A percentile compares a stretch with the other conserved stretches of the same genome.
These are phyloP conservation scores for Diploptera punctata DNA, from an alignment of 2,888 invertebrate species.

Conservation along the genomic window DNA sequence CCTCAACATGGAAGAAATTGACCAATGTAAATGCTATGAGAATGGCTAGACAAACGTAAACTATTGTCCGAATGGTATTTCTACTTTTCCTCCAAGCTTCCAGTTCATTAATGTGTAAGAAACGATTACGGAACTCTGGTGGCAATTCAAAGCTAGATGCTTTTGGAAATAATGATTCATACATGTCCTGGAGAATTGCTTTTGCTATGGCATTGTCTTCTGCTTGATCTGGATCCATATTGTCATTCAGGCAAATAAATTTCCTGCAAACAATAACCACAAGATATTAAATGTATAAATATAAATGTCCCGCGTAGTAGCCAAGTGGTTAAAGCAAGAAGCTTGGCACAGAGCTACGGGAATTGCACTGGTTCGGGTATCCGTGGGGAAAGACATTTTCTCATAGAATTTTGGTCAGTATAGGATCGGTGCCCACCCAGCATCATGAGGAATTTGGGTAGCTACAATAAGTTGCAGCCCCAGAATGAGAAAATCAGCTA, in stretches of 20 bases:
- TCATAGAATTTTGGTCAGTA: no score
- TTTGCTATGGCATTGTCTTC: constrained; percentile 70
- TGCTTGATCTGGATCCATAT: constrained; percentile 65
- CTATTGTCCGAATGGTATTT: constrained; percentile 43
- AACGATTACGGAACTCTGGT: constrained; percentile 72
- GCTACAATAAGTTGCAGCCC: no score
- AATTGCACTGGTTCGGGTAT: no score
- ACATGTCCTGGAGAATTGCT: constrained; percentile 75
- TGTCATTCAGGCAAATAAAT: constrained; percentile 82
- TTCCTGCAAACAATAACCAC: no score
- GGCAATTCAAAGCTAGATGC: constrained; percentile 76
- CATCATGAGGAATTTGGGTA: no score
- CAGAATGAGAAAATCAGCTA: no score
- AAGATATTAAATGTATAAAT: no score
- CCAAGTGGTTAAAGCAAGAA: no score
- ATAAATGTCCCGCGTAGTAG: no score
- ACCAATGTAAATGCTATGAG: constrained; percentile 46
- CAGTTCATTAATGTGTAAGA: constrained; percentile 64
- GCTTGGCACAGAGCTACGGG: no score
- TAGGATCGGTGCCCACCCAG: no score
- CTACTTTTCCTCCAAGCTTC: constrained; percentile 60
- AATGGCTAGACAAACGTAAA: constrained; percentile 45
- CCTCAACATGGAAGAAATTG: constrained; percentile 48
- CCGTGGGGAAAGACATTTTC: no score
- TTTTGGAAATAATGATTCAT: constrained; percentile 73